These are phyloP conservation scores for Bufotes viridis DNA, from an alignment of 2,797 vertebrate species.

Conservation along the genomic window DNA sequence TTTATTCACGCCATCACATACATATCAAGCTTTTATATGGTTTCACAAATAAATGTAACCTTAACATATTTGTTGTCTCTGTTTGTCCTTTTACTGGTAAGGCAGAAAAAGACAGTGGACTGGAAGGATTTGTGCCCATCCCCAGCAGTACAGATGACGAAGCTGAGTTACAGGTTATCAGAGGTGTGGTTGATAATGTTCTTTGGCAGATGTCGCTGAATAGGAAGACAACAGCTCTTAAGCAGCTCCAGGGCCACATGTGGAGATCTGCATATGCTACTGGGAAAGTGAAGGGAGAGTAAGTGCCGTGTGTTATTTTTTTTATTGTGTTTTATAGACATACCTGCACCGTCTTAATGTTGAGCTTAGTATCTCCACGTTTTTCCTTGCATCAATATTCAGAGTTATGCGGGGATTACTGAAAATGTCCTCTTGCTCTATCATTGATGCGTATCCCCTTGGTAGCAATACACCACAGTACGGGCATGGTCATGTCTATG, in stretches of 20 bases:
- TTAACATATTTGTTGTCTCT: neutral
- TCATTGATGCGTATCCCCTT: too few relatives aligned
- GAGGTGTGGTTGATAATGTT: constrained; percentile 88
- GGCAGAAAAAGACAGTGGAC: constrained; percentile 89
- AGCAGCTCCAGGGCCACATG: constrained; percentile 97
- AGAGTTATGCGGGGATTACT: too few relatives aligned
- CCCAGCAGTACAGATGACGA: constrained; percentile 82
- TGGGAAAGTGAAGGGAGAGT: constrained; percentile 93
- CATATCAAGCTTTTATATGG: neutral
- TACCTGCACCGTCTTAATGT: too few relatives aligned
- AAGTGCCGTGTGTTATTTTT: constrained; percentile 79
- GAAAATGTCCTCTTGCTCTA: too few relatives aligned
- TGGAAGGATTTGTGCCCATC: constrained; percentile 85
- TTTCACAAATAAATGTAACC: neutral
- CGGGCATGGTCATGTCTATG: too few relatives aligned
- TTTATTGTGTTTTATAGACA: neutral
- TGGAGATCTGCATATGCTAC: constrained; percentile 89
- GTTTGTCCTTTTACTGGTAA: constrained; percentile 64
- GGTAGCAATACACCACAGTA: too few relatives aligned
- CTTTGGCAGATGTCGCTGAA: constrained; percentile 96
- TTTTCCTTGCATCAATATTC: too few relatives aligned
- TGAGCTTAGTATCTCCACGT: too few relatives aligned
- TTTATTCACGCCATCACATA: neutral
- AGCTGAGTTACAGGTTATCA: constrained; percentile 83
- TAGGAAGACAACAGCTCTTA: constrained; percentile 92